Conservation (phyloP, 2,888 invertebrate genomes). For the Eremobia ochroleuca region DNA sequence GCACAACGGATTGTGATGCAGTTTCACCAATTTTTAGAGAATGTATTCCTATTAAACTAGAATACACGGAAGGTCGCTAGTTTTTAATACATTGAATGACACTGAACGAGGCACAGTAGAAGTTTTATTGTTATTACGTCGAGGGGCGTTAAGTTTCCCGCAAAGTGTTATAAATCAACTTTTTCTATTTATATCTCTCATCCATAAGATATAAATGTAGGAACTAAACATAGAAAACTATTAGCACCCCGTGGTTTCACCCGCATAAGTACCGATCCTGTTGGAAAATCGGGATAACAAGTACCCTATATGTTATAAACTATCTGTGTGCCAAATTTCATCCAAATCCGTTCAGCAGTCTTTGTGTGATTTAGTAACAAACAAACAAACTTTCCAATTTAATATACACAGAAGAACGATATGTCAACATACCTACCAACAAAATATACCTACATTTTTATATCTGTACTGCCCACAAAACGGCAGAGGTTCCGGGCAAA, state of each 20-base stretch:
- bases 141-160: too few relatives aligned
- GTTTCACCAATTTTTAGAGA: background rate
- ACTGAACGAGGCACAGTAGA: too few relatives aligned
- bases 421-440: background rate
- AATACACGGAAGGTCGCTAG: too few relatives aligned
- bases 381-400: too few relatives aligned
- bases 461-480: background rate
- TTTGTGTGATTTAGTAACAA: too few relatives aligned
- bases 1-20: background rate
- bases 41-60: background rate
- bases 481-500: slow-evolving; percentile 25
- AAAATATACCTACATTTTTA: background rate
- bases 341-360: too few relatives aligned
- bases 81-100: too few relatives aligned
- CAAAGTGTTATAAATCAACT: too few relatives aligned
- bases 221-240: background rate
- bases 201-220: background rate
- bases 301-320: too few relatives aligned
- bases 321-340: too few relatives aligned
- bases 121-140: too few relatives aligned
- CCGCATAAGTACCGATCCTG: background rate
- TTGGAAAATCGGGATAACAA: background rate
- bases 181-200: background rate
- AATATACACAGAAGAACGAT: too few relatives aligned
- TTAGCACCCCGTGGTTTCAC: background rate